Base-by-base conservation (phyloP, 2,888 invertebrate species). In the Mimachlamys varia region DNA sequence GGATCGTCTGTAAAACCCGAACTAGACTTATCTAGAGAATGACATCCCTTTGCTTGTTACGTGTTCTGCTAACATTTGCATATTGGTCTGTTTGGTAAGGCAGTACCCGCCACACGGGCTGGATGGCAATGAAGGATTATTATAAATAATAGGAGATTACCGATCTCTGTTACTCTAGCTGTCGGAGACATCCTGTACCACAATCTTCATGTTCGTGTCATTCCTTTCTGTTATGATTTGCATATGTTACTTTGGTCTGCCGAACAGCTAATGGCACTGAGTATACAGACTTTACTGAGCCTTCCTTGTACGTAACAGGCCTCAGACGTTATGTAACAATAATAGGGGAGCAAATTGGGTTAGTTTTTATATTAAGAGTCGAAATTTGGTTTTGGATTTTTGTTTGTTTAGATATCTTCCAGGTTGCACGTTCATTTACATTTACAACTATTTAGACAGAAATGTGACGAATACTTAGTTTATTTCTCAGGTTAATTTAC, bases 71-170 rank as follows among this genome's bases (percentile, higher is more conserved):
- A 76, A 27, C 17, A 76, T 76, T 76, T 76, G 17, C 76, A 76
- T 76, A 76, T 76, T 76, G 76, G 76, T 76, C 76, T 76, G 12
- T 33, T 0, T 76, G 76, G 33, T 13, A 27, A 17, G 33, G 33
- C 76, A 76, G 76, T 76, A 76, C 27, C 76, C 76, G 76, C 76
- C 76, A 76, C 7, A 2, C 12, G 33, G 76, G 76, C 76, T 76
- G 33, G 76, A 12, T 27, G 22, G 76, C 27, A 76, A 76, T 76
- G 76, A 76, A 76, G 76, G 76, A 76, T 76, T 2, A 76, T 76
- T 27, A 76, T 62, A 62, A 62, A 62, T 76, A 76, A 76, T 76
- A 76, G 33, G 76, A 33, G 33, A 76, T 76, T 33, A 58, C 58
- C 2, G 7, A 0, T 27, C 7, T 12, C 33, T 15, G 76, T 76